Percentiles rank a stretch among this genome's conserved stretches.
Conservation (phyloP, 2,113 vertebrate species). For the Lepus americanus region DNA sequence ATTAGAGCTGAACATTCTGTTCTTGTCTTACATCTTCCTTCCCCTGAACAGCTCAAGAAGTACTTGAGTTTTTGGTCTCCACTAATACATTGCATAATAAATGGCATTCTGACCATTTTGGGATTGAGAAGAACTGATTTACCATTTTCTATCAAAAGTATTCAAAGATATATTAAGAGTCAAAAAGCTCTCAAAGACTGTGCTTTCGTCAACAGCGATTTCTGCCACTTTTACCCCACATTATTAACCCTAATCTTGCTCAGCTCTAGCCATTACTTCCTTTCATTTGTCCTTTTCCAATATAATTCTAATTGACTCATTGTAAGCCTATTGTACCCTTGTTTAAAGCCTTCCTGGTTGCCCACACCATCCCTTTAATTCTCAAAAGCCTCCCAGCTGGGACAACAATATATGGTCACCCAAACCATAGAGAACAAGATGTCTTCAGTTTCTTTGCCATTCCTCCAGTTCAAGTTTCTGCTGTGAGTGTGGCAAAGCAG, state of each 20-base stretch:
- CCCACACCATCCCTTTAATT: neutral
- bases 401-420: neutral
- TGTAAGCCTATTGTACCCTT: neutral
- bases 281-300: neutral
- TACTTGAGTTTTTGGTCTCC: conserved; percentile 68
- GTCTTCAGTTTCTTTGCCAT: neutral
- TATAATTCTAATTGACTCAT: conserved; percentile 9
- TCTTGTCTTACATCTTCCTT: conserved; percentile 60
- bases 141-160: conserved; percentile 15
- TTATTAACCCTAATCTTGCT: conserved; percentile 47
- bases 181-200: neutral
- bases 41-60: conserved; percentile 58
- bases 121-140: neutral
- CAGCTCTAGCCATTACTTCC: neutral
- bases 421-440: neutral
- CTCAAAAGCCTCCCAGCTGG: neutral
- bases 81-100: conserved; percentile 34
- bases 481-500: neutral
- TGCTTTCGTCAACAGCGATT: conserved; percentile 41
- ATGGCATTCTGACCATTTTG: neutral
- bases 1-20: conserved; percentile 75
- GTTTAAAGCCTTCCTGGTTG: neutral
- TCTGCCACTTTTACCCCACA: conserved; percentile 44
- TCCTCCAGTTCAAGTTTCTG: neutral
- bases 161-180: neutral